phyloP scores from a whole-genome alignment of 2,113 vertebrate genomes.

The Martes martes region DNA sequence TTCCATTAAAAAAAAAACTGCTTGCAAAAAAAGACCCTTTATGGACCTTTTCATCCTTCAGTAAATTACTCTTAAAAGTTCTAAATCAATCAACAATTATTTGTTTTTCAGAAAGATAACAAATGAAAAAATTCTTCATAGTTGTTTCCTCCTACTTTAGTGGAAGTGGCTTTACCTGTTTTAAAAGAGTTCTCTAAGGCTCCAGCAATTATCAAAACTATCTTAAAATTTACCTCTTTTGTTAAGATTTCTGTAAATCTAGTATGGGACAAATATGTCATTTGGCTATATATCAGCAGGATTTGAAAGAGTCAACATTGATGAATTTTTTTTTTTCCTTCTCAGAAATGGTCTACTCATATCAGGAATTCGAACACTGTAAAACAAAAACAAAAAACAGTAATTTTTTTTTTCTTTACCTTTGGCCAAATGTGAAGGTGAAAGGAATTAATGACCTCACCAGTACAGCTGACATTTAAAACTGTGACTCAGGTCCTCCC shows the following conservation, averaged over 20 bases:
- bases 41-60: not conserved
- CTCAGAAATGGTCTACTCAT: constrained; percentile 45
- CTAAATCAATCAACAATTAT: constrained; percentile 10
- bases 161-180: constrained; percentile 20
- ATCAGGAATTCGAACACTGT: constrained; percentile 46
- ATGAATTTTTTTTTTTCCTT: not conserved
- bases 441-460: constrained; percentile 64
- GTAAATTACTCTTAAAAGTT: constrained; percentile 27
- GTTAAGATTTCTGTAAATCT: constrained; percentile 8
- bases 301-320: constrained; percentile 5
- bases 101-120: constrained; percentile 27
- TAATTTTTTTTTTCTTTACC: constrained; percentile 43
- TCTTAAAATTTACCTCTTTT: constrained; percentile 41
- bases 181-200: not conserved
- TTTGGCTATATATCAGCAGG: constrained; percentile 32
- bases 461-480: constrained; percentile 68
- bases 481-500: constrained; percentile 66
- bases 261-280: not conserved
- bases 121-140: constrained; percentile 11
- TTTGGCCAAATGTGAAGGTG: constrained; percentile 65
- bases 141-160: constrained; percentile 15
- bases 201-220: constrained; percentile 3
- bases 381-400: not conserved
- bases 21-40: not conserved
- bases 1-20: not conserved